These are phyloP conservation scores for Agriopis leucophaearia DNA, from an alignment of 2,888 invertebrate species.

Conservation along the genomic window DNA sequence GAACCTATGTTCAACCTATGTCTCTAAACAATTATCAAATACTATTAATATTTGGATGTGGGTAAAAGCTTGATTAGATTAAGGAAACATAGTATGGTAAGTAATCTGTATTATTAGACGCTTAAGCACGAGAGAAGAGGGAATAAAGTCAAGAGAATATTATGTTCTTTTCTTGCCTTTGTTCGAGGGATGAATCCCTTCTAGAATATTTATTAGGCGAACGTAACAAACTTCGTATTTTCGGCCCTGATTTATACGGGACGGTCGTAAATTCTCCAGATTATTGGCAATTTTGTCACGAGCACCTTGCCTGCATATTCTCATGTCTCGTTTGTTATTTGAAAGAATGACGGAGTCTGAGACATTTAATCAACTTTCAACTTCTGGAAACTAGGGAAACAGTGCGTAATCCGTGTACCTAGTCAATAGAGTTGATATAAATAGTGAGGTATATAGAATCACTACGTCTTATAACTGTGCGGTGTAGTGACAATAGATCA, in stretches of 20 bases:
- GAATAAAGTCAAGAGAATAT: constrained; percentile 9
- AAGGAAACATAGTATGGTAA: not conserved
- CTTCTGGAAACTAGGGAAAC: not conserved
- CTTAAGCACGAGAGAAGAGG: constrained; percentile 8
- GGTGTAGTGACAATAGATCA: too few species aligned
- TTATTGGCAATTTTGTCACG: constrained; percentile 47
- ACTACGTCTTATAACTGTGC: too few species aligned
- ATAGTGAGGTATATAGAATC: too few species aligned
- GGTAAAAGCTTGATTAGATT: not conserved
- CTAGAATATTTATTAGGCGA: constrained; percentile 28
- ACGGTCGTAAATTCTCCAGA: constrained; percentile 46
- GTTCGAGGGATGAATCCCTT: constrained; percentile 10
- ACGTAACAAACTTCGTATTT: constrained; percentile 20
- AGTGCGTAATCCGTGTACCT: not conserved
- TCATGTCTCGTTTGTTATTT: constrained; percentile 22
- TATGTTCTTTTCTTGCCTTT: constrained; percentile 18
- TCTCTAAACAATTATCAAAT: too few species aligned
- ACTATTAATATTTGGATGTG: not conserved
- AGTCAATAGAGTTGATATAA: not conserved
- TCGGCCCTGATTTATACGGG: constrained; percentile 35
- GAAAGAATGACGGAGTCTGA: constrained; percentile 2
- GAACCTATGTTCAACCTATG: too few species aligned
- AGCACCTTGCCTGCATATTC: constrained; percentile 38
- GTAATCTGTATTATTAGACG: constrained; percentile 6
- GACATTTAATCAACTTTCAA: not conserved